phyloP scores from a whole-genome alignment of 2,888 invertebrate genomes.

The Drosophila multiciliata region DNA sequence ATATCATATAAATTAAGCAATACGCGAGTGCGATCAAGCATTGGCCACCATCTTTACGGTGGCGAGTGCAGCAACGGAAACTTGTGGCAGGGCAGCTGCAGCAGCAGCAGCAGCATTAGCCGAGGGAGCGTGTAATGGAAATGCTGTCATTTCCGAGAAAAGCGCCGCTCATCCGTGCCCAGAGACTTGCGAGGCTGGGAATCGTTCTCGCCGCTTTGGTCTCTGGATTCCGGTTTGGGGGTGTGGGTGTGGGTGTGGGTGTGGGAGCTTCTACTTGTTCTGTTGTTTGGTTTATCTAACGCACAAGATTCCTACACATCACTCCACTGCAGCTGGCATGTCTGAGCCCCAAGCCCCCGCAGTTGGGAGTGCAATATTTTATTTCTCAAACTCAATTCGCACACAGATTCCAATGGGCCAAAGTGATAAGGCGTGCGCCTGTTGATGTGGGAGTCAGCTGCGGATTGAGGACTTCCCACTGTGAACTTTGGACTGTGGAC shows the following conservation, averaged over 20 bases:
- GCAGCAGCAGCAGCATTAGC: conserved; percentile 23
- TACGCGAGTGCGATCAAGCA: conserved; percentile 35
- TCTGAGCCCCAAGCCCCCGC: conserved; percentile 42
- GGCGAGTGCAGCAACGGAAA: conserved; percentile 21
- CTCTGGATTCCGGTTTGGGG: conserved; percentile 2
- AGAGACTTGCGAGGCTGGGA: conserved; percentile 11
- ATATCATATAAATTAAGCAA: conserved; percentile 75
- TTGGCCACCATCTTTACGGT: neutral
- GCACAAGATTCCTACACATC: conserved; percentile 8
- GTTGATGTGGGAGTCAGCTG: conserved; percentile 3
- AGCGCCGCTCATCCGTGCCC: conserved; percentile 55
- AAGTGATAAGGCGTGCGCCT: conserved; percentile 25
- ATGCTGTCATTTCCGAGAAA: conserved; percentile 75
- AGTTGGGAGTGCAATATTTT: conserved; percentile 75
- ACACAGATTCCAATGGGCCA: conserved; percentile 48
- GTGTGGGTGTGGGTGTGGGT: conserved; percentile 1
- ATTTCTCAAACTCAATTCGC: conserved; percentile 66
- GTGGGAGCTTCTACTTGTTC: conserved; percentile 1
- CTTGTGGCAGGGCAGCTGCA: conserved; percentile 45
- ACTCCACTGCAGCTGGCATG: conserved; percentile 25
- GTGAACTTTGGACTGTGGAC: neutral
- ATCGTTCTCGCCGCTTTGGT: conserved; percentile 16
- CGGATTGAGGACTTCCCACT: neutral
- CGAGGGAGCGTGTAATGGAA: conserved; percentile 60
- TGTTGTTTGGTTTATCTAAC: conserved; percentile 25